Percentiles rank a stretch among this genome's conserved stretches.
Conservation (phyloP, 35 echinoderm and acorn worm genomes). For the Diadema setosum region DNA sequence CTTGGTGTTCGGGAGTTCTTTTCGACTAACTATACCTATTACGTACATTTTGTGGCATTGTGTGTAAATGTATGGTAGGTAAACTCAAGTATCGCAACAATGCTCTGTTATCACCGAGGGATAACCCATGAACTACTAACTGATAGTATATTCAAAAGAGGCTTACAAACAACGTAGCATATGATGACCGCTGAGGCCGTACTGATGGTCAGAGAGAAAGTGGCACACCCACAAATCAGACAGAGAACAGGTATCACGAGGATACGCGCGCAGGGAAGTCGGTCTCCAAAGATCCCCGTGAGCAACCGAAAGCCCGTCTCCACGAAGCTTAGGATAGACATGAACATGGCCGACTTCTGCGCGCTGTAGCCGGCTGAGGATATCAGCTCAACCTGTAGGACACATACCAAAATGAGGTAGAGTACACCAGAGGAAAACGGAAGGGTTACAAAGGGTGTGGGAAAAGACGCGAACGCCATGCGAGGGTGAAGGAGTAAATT, state of each 20-base stretch:
- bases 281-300: background rate
- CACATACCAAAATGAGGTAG: background rate
- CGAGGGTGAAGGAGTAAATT: background rate
- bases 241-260: background rate
- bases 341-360: background rate
- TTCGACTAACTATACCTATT: too few relatives aligned
- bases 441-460: background rate
- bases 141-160: too few relatives aligned
- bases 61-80: too few relatives aligned
- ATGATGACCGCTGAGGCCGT: background rate
- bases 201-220: background rate
- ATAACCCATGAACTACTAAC: too few relatives aligned
- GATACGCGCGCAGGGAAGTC: background rate
- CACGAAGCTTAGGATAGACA: conserved; percentile 6
- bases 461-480: background rate
- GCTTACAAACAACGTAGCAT: background rate
- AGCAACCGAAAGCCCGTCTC: conserved; percentile 1
- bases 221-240: background rate
- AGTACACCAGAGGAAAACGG: background rate
- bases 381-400: background rate
- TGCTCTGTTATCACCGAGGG: too few relatives aligned
- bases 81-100: too few relatives aligned
- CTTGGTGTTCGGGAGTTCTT: too few relatives aligned
- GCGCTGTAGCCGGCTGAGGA: background rate
- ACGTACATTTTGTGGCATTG: too few relatives aligned